phyloP scores from a whole-genome alignment of 2,888 invertebrate genomes.

The Ferrisia virgata region DNA sequence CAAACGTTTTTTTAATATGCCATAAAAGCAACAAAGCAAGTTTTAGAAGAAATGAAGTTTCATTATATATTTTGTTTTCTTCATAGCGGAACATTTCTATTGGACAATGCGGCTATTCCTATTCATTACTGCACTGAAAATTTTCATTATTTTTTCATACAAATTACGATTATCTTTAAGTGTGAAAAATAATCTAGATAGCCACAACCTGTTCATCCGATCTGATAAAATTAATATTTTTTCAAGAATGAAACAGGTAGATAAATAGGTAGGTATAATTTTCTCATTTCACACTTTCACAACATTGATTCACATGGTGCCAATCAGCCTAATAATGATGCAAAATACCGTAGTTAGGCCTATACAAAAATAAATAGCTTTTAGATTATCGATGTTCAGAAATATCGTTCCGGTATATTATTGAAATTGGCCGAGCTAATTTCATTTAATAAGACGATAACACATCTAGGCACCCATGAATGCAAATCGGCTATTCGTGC shows the following conservation, averaged over 20 bases:
- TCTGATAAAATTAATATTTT: background rate
- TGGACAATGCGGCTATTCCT: no score
- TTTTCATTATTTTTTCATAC: background rate
- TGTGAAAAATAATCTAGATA: background rate
- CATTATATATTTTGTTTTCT: no score
- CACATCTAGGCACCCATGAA: background rate
- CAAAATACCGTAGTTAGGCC: background rate
- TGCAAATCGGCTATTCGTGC: background rate
- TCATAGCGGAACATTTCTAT: no score
- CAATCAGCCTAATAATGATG: background rate
- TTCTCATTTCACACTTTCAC: background rate
- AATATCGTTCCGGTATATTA: background rate
- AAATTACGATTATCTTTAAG: no score
- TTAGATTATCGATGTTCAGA: background rate
- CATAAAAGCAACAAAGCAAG: no score
- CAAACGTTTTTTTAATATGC: no score
- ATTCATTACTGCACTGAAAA: no score
- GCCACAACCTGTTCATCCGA: background rate
- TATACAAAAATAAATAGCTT: background rate
- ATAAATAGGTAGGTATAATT: background rate
- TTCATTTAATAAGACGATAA: background rate
- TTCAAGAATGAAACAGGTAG: background rate
- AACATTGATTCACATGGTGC: no score
- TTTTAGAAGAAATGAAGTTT: no score
- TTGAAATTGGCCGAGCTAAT: background rate